A percentile compares a stretch with the other conserved stretches of the same genome.
phyloP scores from a whole-genome alignment of 2,797 vertebrate genomes.

The Apodemus agrarius region DNA sequence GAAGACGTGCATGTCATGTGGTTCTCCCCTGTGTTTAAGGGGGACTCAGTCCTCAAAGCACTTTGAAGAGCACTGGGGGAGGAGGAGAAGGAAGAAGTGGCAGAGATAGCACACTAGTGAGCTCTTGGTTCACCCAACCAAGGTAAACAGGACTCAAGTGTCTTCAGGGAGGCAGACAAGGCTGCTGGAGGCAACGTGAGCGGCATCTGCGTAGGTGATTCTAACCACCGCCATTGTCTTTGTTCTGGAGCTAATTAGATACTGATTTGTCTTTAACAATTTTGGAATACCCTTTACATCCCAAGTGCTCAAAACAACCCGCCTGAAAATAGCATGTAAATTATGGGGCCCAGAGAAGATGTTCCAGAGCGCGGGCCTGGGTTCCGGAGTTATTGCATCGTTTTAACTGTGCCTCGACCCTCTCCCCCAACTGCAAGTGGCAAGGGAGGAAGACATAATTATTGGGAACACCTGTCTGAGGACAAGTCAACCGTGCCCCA shows the following conservation, averaged over 20 bases:
- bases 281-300: constrained; percentile 12
- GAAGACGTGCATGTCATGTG: neutral
- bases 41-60: neutral
- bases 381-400: neutral
- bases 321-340: neutral
- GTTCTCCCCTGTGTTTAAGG: neutral
- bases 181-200: no score
- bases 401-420: neutral
- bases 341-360: neutral
- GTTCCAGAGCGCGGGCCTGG: neutral
- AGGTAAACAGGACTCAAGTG: fast-evolving
- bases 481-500: neutral
- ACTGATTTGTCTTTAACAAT: neutral
- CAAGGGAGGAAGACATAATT: neutral
- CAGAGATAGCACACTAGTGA: neutral
- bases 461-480: neutral
- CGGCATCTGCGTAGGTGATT: neutral
- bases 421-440: neutral
- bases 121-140: fast-evolving
- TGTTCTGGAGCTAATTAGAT: constrained; percentile 12
- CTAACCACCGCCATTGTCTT: neutral
- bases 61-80: neutral
- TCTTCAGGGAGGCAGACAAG: neutral
- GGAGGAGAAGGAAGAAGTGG: no score
- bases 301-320: neutral